These are phyloP conservation scores for Heliconius charithonia DNA, from an alignment of 2,888 invertebrate genomes.

Conservation along the genomic window DNA sequence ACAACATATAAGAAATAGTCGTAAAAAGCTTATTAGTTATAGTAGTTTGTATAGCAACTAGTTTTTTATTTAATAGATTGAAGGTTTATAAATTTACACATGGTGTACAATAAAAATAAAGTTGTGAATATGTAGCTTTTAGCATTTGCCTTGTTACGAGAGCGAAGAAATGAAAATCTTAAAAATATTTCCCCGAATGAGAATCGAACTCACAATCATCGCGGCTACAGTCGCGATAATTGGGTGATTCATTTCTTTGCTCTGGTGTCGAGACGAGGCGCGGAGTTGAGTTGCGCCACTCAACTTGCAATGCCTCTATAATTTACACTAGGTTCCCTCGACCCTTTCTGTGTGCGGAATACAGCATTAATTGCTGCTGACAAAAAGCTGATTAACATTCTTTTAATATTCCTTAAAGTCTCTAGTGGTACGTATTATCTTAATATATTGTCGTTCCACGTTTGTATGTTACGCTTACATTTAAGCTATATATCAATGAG, in stretches of 20 bases:
- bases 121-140: neutral
- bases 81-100: neutral
- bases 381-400: neutral
- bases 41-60: neutral
- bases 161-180: neutral
- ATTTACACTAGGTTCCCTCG: neutral
- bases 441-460: too few species aligned
- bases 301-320: too few species aligned
- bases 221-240: too few species aligned
- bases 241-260: too few species aligned
- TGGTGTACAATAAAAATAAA: neutral
- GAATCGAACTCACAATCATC: neutral
- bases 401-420: too few species aligned
- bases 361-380: too few species aligned
- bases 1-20: neutral
- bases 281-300: too few species aligned
- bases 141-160: neutral
- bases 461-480: too few species aligned
- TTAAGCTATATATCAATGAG: too few species aligned
- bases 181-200: neutral
- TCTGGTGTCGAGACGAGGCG: too few species aligned
- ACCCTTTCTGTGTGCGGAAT: neutral
- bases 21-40: neutral
- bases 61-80: neutral
- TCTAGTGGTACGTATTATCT: too few species aligned